Base-by-base conservation (phyloP, 2,113 vertebrate species). In the Indicator maculatus region DNA sequence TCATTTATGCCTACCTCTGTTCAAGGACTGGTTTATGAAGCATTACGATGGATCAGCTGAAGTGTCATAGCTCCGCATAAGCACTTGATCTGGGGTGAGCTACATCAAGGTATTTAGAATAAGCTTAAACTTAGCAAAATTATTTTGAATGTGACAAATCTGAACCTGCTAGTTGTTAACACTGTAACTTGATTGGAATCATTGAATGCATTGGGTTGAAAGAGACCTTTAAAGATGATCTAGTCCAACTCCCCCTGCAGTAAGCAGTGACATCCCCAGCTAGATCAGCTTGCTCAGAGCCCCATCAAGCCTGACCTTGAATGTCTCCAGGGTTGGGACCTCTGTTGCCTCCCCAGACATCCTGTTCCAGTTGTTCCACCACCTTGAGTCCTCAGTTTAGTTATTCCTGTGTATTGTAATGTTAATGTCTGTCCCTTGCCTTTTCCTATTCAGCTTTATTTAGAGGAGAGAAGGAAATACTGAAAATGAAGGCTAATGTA, bases 401-500 rank as follows among this genome's bases (percentile, higher is more conserved):
- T 31, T 73, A 45, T 50, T 74, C 65, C 6, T 44, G 8, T 56
- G 45, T 66, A 16, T 26, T 83, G 1, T 24, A 66, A 63, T 16
- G 15, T 2, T 36, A 86, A 33, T 0, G 21, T 56, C 15, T 80
- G 3, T 47, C 80, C 12, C 31, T 16, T 76, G 30, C 31, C 8
- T 80, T 91, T 93, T 88, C 19, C 56, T 88, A 13, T 47, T 75
- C 50, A 20, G 12, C 71, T 93, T 95, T 88, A 65, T 72, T 80
- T 69, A 75, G n/a, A 79, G 8, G 21, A 59, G 23, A 78, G 19
- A 81, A 86, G 9, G 6, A 85, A 86, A 84, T 71, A 89, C 52
- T 89, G 17, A 78, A 93, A 95, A 59, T 67, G 30, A 86, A 92
- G 39, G 47, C 47, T 83, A 95, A 91, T 70, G 13, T 39, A 39